phyloP scores from a whole-genome alignment of 1,140 invertebrate genomes.

The Orussus abietinus region DNA sequence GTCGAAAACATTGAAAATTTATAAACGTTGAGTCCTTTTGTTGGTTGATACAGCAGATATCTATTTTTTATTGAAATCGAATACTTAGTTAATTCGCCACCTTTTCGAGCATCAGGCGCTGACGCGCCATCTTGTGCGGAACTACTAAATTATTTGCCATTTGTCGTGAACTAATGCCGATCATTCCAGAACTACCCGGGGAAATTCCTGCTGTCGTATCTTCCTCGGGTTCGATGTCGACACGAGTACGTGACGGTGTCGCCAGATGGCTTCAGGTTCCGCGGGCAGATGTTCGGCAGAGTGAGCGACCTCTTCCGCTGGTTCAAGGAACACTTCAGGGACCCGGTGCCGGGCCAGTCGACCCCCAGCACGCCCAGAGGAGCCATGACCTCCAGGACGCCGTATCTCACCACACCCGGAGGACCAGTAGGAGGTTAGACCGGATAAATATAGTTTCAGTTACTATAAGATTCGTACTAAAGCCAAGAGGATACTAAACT shows the following conservation, averaged over 20 bases:
- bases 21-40: too few species aligned
- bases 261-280: conserved; percentile 89
- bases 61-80: too few species aligned
- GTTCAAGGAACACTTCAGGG: conserved; percentile 97
- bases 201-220: conserved; percentile 91
- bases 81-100: too few species aligned
- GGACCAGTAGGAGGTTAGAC: conserved; percentile 47
- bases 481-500: too few species aligned
- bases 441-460: conserved; percentile 25
- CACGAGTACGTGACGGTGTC: conserved; percentile 92
- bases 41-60: too few species aligned
- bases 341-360: conserved; percentile 71
- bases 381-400: conserved; percentile 60
- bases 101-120: too few species aligned
- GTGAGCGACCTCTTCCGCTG: conserved; percentile 83
- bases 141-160: conserved; percentile 1
- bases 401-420: conserved; percentile 65
- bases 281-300: conserved; percentile 83
- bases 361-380: conserved; percentile 72
- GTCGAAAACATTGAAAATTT: too few species aligned
- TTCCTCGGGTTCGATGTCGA: conserved; percentile 76
- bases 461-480: too few species aligned
- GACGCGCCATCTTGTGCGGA: background rate
- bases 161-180: conserved; percentile 9
- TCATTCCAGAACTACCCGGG: conserved; percentile 77